These are phyloP conservation scores for Phrynosoma blainvillii DNA, from an alignment of 2,113 vertebrate genomes.

Conservation along the genomic window DNA sequence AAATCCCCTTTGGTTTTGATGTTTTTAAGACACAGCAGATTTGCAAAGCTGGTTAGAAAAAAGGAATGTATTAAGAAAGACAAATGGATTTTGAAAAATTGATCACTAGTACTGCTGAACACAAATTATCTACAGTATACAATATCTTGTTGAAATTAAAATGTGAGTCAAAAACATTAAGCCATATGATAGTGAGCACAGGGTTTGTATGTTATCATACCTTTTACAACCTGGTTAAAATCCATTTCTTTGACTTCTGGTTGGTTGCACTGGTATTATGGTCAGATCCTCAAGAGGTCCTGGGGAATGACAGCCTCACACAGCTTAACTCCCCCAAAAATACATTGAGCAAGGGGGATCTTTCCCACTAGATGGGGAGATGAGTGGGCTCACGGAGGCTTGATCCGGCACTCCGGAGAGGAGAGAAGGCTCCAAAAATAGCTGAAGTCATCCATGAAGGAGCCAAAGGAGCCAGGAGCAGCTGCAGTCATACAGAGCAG, in stretches of 20 bases:
- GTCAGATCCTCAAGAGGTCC: too few species aligned
- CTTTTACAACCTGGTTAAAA: not conserved
- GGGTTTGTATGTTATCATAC: not conserved
- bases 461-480: too few species aligned
- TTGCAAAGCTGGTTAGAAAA: not conserved
- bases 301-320: too few species aligned
- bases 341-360: too few species aligned
- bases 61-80: not conserved
- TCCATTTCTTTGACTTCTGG: not conserved
- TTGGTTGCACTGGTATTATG: too few species aligned
- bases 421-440: too few species aligned
- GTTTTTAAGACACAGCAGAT: not conserved
- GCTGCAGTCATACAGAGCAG: too few species aligned
- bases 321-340: too few species aligned
- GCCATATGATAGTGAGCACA: not conserved
- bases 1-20: slow-evolving; percentile 8
- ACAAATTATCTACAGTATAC: not conserved
- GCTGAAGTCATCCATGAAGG: too few species aligned
- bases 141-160: slow-evolving; percentile 5
- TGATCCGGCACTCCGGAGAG: too few species aligned
- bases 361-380: too few species aligned
- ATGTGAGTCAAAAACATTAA: not conserved
- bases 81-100: not conserved
- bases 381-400: too few species aligned
- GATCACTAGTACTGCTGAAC: not conserved